Evolutionary conservation across 2,797 vertebrate genomes (phyloP).

Genomic region (Cheirogaleus major): DNA sequence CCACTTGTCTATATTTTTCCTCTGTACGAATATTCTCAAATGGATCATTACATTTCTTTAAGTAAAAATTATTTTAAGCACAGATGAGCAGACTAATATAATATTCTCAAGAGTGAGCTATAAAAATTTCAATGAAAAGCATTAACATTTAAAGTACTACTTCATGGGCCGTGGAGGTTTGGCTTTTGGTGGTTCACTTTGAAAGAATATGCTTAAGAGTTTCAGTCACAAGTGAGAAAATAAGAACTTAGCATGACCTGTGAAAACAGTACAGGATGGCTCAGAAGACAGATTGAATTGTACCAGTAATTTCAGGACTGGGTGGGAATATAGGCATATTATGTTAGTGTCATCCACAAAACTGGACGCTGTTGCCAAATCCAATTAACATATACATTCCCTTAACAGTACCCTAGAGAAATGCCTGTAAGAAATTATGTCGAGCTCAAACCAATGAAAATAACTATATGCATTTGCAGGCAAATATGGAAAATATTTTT

Average conservation of each 20-base stretch:
- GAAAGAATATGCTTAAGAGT: not conserved
- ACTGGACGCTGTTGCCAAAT: not conserved
- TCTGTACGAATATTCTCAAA: not conserved
- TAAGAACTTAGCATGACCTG: not conserved
- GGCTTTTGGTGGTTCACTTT: not conserved
- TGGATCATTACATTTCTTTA: not conserved
- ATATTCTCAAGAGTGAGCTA: not conserved
- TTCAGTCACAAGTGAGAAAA: not conserved
- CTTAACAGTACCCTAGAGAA: not conserved
- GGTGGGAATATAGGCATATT: not conserved
- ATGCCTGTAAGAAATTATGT: not conserved
- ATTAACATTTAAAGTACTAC: not conserved
- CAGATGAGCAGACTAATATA: not conserved
- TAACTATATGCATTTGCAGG: not conserved
- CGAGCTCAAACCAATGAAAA: not conserved
- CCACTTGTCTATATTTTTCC: not conserved
- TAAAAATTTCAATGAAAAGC: not conserved
- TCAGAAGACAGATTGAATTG: not conserved
- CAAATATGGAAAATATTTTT: not conserved
- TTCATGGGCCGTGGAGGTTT: not conserved
- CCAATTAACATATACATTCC: not conserved
- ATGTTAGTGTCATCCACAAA: not conserved
- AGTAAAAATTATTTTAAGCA: not conserved
- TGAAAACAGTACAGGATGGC: not conserved
- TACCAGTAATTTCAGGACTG: not conserved